Evolutionary conservation across 2,113 vertebrate genomes (phyloP), one percentile per base, ranked within the genome.

Genomic region (Onychorhynchus coronatus): DNA sequence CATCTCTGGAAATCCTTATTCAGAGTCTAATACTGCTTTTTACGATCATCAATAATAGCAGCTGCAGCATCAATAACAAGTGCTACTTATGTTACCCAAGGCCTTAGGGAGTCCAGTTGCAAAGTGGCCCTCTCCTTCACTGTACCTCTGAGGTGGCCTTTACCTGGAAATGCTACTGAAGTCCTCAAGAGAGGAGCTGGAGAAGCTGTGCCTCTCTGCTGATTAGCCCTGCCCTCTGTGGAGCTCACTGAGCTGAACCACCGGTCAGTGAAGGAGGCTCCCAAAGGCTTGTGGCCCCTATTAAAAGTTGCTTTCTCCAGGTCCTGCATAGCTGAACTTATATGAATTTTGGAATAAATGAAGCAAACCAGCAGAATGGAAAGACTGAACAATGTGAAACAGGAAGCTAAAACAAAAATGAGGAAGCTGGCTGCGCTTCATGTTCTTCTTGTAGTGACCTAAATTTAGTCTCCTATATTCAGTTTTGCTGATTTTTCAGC

Each of bases 261-360:
- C 19, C 14, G 19, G 6, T 19, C 14, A 4, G 5, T 8, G 20
- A 42, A 42, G 55, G 23, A 56, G 8, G 25, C 42, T 56, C 76
- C 16, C 56, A 61, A 71, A 55, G 37, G 17, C 20, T 83, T 35
- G 10, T 39, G 46, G 11, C 9, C 24, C 14, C 62, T 23, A 2
- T 1, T 1, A 41, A 67, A 6, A 47, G 7, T 30, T 84, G 47
- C 2, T 0, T 25, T 67, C n/a, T 58, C 14, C 52, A 30, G 6
- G 21, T 63, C 41, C 27, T 30, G 49, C 8, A 11, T 35, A 44
- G 35, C 4, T 31, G 79, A 79, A 76, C 9, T 8, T 4, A 0
- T 31, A 2, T 49, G n/a, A 13, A n/a, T 50, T 75, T 53, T 18
- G 42, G 46, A 16, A 23, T 44, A 0, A 2, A 6, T 44, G 14